These are phyloP conservation scores for Parnassius mnemosyne DNA, from an alignment of 2,888 invertebrate species.

Conservation along the genomic window DNA sequence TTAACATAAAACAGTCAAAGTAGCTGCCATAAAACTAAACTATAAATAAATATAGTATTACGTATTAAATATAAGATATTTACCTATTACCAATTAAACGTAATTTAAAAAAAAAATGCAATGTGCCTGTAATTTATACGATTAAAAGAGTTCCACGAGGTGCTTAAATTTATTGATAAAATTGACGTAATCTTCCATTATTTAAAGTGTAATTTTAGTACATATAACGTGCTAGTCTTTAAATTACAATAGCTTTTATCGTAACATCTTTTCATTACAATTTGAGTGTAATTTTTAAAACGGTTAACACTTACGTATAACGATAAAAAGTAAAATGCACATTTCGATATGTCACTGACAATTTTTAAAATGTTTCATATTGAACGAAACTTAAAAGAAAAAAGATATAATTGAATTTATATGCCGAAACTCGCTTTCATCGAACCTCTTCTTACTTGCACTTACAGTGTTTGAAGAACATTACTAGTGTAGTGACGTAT, in stretches of 20 bases:
- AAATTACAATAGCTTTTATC: constrained; percentile 30
- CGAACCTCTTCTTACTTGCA: too few species aligned
- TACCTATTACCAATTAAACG: constrained; percentile 32
- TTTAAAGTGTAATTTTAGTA: constrained; percentile 41
- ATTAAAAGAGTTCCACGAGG: constrained; percentile 53
- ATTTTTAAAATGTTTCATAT: too few species aligned
- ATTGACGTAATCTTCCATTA: constrained; percentile 51
- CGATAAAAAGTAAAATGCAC: not conserved
- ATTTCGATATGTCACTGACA: not conserved
- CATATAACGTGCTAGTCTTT: constrained; percentile 63
- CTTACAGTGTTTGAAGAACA: too few species aligned
- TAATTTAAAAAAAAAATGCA: constrained; percentile 42
- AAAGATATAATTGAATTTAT: too few species aligned
- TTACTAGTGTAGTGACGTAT: too few species aligned
- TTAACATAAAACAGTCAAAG: constrained; percentile 30
- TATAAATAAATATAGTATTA: constrained; percentile 16
- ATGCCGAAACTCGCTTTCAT: not conserved
- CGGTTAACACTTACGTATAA: not conserved
- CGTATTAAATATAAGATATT: constrained; percentile 21
- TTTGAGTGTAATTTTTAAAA: constrained; percentile 4
- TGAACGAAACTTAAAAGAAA: too few species aligned
- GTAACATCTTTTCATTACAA: constrained; percentile 6
- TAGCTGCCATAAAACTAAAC: constrained; percentile 39
- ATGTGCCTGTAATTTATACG: constrained; percentile 61
- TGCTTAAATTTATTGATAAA: constrained; percentile 51